phyloP scores from a whole-genome alignment of 2,113 vertebrate species.

The Pangasianodon gigas region DNA sequence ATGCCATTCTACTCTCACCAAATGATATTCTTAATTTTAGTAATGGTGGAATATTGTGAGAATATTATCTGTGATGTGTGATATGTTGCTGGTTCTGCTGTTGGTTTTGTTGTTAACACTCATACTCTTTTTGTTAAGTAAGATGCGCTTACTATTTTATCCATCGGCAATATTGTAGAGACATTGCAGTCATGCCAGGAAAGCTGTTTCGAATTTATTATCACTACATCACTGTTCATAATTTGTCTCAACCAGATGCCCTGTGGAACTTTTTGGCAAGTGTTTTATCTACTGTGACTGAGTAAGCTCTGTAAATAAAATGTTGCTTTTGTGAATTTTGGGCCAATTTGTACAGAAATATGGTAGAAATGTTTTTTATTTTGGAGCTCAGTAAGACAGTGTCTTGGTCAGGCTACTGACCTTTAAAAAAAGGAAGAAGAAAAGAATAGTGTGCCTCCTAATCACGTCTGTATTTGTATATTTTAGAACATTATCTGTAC shows the following conservation, averaged over 20 bases:
- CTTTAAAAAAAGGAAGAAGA: background rate
- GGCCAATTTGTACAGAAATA: too few relatives aligned
- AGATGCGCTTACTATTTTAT: background rate
- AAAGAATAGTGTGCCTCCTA: too few relatives aligned
- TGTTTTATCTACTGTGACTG: too few relatives aligned
- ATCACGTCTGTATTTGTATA: too few relatives aligned
- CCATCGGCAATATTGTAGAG: background rate
- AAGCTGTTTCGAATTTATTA: background rate
- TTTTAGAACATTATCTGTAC: too few relatives aligned
- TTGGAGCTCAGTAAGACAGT: background rate
- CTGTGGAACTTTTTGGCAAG: too few relatives aligned
- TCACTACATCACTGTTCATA: background rate
- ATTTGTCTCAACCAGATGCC: background rate
- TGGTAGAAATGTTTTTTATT: background rate
- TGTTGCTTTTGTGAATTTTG: too few relatives aligned
- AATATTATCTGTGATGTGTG: background rate
- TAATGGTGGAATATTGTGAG: too few relatives aligned
- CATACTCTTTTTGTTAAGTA: background rate
- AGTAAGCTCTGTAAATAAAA: too few relatives aligned
- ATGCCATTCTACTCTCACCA: too few relatives aligned
- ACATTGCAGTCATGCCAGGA: background rate
- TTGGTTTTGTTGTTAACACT: background rate
- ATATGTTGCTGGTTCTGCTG: background rate
- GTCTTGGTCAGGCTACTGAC: too few relatives aligned
- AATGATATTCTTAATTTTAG: too few relatives aligned